Conservation (phyloP, 37 sponge, comb jelly and placozoan species). For the Dysidea cf. avara region DNA sequence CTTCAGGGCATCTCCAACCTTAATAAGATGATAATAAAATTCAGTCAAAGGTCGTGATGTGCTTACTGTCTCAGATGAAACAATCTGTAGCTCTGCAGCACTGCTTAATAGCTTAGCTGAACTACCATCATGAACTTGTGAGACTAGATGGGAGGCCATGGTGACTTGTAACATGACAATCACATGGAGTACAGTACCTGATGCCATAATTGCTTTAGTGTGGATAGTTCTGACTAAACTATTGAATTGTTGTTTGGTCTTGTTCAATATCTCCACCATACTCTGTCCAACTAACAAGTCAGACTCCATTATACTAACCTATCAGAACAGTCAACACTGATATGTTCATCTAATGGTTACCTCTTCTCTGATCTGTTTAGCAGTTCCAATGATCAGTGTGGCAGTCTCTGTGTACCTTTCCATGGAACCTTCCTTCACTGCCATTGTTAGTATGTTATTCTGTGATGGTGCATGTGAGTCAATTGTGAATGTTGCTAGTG, state of each 20-base stretch:
- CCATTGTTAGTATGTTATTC: slow-evolving; percentile 18
- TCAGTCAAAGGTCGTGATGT: too few relatives aligned
- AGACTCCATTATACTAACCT: slow-evolving; percentile 50
- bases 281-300: slow-evolving; percentile 50
- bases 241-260: slow-evolving; percentile 28
- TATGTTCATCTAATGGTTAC: slow-evolving; percentile 10
- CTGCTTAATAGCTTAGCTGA: slow-evolving; percentile 45
- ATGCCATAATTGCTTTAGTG: slow-evolving; percentile 33
- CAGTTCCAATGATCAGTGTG: slow-evolving; percentile 51
- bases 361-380: slow-evolving; percentile 65
- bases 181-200: slow-evolving; percentile 44
- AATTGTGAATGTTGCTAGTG: background rate
- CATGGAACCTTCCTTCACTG: slow-evolving; percentile 35
- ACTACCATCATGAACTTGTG: slow-evolving; percentile 30
- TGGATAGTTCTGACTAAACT: slow-evolving; percentile 31
- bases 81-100: slow-evolving; percentile 33
- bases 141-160: slow-evolving; percentile 17
- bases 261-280: slow-evolving; percentile 30
- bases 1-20: slow-evolving; percentile 67
- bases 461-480: background rate
- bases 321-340: background rate
- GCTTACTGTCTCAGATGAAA: slow-evolving; percentile 59
- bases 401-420: slow-evolving; percentile 53
- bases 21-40: too few relatives aligned
- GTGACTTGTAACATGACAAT: background rate